Evolutionary conservation across 2,113 vertebrate species (phyloP).

Genomic region (Tupaia tana): DNA sequence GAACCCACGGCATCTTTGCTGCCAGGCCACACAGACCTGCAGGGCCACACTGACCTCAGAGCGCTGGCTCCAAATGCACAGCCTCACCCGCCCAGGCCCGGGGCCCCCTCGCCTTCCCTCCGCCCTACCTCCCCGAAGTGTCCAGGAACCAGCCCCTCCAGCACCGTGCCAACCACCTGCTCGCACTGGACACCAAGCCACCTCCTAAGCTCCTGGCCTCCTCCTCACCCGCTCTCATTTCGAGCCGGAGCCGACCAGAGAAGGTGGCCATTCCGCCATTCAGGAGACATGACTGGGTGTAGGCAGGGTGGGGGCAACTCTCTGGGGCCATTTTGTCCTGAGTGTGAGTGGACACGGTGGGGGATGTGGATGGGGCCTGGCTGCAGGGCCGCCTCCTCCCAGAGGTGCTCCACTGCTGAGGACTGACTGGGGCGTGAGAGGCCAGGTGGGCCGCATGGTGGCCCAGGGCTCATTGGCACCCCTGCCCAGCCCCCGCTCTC

Average conservation of each 20-base stretch:
- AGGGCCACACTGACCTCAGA: neutral
- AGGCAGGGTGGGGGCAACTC: neutral
- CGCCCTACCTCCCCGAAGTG: neutral
- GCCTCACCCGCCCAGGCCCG: neutral
- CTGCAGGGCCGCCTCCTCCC: no score
- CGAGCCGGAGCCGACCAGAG: no score
- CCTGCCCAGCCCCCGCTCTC: neutral
- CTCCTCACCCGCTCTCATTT: neutral
- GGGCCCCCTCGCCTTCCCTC: no score
- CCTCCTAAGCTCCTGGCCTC: neutral
- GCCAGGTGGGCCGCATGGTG: accelerated
- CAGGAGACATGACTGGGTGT: neutral
- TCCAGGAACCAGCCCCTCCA: neutral
- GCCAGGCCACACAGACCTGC: neutral
- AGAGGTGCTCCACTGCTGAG: accelerated
- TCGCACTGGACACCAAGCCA: accelerated
- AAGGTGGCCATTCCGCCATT: neutral
- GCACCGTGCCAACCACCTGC: neutral
- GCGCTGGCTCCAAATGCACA: neutral
- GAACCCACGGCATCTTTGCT: neutral
- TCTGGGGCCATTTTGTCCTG: neutral
- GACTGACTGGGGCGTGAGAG: neutral
- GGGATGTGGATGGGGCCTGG: no score
- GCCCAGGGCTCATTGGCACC: neutral
- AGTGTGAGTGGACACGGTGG: no score